These are phyloP conservation scores for Oxyruncus cristatus DNA, from an alignment of 2,113 vertebrate species.

Conservation along the genomic window DNA sequence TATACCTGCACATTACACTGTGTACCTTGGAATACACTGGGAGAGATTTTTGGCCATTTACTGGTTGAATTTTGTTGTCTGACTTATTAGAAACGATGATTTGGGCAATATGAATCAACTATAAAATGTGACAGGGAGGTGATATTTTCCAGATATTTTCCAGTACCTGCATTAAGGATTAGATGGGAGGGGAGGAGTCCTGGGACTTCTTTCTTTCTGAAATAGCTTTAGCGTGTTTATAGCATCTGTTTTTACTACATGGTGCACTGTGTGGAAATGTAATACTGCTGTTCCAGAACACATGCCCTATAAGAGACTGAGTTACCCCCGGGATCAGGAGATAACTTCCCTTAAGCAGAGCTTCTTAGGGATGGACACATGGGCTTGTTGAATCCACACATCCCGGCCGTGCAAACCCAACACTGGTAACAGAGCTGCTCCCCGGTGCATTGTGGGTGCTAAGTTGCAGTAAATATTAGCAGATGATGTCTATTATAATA, in stretches of 20 bases:
- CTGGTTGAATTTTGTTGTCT: not conserved
- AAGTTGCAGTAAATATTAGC: not conserved
- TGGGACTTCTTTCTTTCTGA: not conserved
- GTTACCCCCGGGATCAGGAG: not conserved
- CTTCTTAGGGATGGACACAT: rapidly evolving
- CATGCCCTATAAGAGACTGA: not conserved
- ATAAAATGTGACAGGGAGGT: not conserved
- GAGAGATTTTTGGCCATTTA: not conserved
- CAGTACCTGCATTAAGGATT: not conserved
- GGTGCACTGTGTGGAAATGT: not conserved
- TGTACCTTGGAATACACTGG: not conserved
- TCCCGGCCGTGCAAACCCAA: not conserved
- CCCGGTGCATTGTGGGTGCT: not conserved
- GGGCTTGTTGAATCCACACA: not conserved
- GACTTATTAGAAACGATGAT: not conserved
- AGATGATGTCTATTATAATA: not conserved
- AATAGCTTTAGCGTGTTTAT: not conserved
- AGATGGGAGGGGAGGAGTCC: not conserved
- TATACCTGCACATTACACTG: not conserved
- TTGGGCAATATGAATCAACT: not conserved
- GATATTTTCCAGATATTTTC: not conserved
- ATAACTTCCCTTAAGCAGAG: not conserved
- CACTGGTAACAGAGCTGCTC: not conserved
- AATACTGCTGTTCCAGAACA: not conserved
- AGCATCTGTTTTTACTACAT: not conserved